Conservation (phyloP, 2,113 vertebrate species). For the Gambusia affinis region DNA sequence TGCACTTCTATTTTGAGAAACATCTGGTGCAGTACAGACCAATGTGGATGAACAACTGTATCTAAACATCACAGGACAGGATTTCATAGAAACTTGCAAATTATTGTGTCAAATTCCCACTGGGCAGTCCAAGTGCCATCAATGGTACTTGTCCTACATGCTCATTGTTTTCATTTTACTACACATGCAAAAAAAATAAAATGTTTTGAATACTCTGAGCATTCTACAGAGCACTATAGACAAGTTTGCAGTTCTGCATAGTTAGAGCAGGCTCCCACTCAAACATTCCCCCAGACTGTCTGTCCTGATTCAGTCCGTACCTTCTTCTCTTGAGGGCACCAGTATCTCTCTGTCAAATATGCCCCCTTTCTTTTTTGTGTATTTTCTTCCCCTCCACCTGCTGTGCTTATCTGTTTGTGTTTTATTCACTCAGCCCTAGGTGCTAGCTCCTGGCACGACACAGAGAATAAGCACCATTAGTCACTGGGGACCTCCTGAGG, state of each 20-base stretch:
- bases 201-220: too few species aligned
- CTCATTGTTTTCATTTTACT: too few species aligned
- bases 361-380: conserved; percentile 26
- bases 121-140: too few species aligned
- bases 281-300: conserved; percentile 28
- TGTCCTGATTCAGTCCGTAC: conserved; percentile 37
- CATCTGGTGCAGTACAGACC: background rate
- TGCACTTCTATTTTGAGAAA: background rate
- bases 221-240: background rate
- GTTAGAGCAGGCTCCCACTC: background rate
- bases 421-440: conserved; percentile 53
- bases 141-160: too few species aligned
- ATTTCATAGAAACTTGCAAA: too few species aligned
- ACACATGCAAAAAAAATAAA: background rate
- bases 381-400: conserved; percentile 45
- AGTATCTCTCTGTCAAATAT: conserved; percentile 32
- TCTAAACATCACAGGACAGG: too few species aligned
- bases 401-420: conserved; percentile 60
- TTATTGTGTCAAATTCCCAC: too few species aligned
- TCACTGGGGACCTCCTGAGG: conserved; percentile 58
- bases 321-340: conserved; percentile 29
- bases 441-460: conserved; percentile 47
- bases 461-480: conserved; percentile 61
- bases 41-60: background rate
- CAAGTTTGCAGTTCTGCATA: background rate